These are phyloP conservation scores for Gambusia holbrooki DNA, from an alignment of 2,113 vertebrate species.

Conservation along the genomic window DNA sequence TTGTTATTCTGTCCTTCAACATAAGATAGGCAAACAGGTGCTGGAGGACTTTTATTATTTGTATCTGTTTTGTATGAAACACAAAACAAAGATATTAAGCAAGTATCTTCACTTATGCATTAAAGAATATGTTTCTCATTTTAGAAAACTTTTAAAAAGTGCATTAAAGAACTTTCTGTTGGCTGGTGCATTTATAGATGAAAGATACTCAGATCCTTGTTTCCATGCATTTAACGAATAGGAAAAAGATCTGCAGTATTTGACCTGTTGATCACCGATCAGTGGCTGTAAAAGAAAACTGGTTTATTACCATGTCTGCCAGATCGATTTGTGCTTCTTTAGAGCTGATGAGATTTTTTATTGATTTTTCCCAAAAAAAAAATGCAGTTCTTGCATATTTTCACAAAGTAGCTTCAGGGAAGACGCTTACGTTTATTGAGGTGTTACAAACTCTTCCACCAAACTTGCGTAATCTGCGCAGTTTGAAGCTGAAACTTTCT, in stretches of 20 bases:
- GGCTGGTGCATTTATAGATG: background rate
- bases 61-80: no score
- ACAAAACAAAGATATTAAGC: no score
- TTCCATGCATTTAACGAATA: background rate
- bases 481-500: slow-evolving; percentile 50
- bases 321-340: background rate
- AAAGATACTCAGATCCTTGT: background rate
- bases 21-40: no score
- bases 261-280: background rate
- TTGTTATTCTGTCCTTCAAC: no score
- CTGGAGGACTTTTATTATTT: no score
- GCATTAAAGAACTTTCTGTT: no score
- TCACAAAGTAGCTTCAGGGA: no score
- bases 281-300: background rate
- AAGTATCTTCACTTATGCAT: no score
- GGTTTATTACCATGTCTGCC: background rate
- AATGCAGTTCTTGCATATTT: no score
- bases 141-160: no score
- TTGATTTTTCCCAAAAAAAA: no score
- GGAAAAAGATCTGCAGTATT: background rate
- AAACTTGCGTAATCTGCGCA: slow-evolving; percentile 11
- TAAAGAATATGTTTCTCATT: no score
- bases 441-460: slow-evolving; percentile 7
- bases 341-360: background rate
- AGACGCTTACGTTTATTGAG: background rate